Base-by-base conservation (phyloP, 2,797 vertebrate genomes). In the Knipowitschia caucasica region DNA sequence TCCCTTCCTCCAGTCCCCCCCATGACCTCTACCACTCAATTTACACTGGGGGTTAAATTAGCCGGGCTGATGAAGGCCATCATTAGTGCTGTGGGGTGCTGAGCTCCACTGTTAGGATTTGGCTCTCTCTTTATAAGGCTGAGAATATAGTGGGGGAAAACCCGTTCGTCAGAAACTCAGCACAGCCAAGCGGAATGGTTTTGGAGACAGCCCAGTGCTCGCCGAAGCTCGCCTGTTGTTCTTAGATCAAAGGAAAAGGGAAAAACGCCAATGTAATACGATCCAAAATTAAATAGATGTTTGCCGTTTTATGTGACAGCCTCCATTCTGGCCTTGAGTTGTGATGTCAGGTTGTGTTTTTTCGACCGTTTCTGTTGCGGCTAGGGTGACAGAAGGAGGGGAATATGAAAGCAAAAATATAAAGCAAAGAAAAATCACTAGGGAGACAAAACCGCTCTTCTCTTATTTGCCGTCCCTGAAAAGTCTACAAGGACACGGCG, bases 21-120 rank as follows among this genome's bases (percentile, higher is more conserved):
- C 20, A n/a, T 59, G 64, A 73, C 70, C 82, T 64, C 58, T 51
- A 53, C 67, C 62, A 74, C 61, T 70, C 56, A 36, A 60, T 81
- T 80, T 78, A 75, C 75, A 69, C 76, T 8, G 40, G 64, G 69
- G 78, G 76, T 79, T 74, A 61, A 76, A 81, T 81, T 75, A 81
- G 59, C 63, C 36, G 24, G 57, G 35, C 49, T 57, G 65, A 67
- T 52, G 71, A 78, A 72, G 59, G 44, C 63, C 59, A n/a, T 78
- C 76, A 73, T 84, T 69, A 79, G 62, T 51, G 62, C 7, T n/a
- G 61, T n/a, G 35, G 53, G 64, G 38, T 51, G 63, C 64, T 64
- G 52, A 14, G 56, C 53, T 36, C 20, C 1, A 50, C 56, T 26
- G 47, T 43, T 53, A 30, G 55, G 50, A 3, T 26, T 57, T 53